Evolutionary conservation across 2,797 vertebrate species (phyloP), one percentile per base, ranked within the genome.

Genomic region (Protonibea diacanthus): DNA sequence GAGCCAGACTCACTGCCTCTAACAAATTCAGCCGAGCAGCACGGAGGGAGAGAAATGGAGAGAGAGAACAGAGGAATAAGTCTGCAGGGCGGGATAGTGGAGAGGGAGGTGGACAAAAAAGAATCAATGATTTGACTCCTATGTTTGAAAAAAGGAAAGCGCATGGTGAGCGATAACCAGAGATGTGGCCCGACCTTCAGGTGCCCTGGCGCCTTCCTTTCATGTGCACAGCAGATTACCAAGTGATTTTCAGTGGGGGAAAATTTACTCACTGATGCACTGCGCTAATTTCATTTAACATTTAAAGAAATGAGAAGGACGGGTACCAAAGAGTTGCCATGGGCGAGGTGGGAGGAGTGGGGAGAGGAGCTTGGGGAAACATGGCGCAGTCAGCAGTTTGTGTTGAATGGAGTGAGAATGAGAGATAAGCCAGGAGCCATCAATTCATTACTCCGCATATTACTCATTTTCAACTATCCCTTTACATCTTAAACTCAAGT

Each of bases 241-340:
- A 21, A 78, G 82, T 86, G 88, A 87, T 91, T 91, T 92, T 89
- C 71, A 82, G 78, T 76, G 75, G 76, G 75, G 73, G 71, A 81
- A 91, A 89, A 90, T 84, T 79, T 86, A 91, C 84, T 84, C 89
- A 90, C 85, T 88, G 93, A 93, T 93, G 92, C 91, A 90, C 88
- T 84, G 86, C 77, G 48, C 91, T 94, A 89, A 90, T 93, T 94
- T 94, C 78, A 91, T 94, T 91, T 90, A 93, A 92, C 91, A 86
- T 93, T 87, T 83, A 86, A 86, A 88, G 72, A 88, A 92, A 89
- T 71, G 73, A 87, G 85, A 81, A 60, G 69, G 88, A 81, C 73
- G 13, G 79, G 82, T 88, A 69, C 71, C 63, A 63, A 60, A 82
- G 83, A 83, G 74, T 84, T 64, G 89, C 91, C 81, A 69, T 7